phyloP scores from a whole-genome alignment of 2,113 vertebrate species.

The Phrynosoma platyrhinos region DNA sequence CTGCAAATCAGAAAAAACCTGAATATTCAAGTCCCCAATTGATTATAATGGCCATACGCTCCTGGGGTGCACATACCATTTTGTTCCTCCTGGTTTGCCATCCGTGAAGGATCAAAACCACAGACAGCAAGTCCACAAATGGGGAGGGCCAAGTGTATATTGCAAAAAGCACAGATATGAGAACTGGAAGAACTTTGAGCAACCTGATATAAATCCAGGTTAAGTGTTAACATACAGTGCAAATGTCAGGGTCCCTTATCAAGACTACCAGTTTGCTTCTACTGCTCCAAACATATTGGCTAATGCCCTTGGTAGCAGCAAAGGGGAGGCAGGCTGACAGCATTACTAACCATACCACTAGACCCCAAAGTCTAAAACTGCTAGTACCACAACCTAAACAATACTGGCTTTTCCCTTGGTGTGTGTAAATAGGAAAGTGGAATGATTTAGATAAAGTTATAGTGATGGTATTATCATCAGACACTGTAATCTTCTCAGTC shows the following conservation, averaged over 20 bases:
- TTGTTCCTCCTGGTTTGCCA: no score
- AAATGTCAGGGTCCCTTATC: no score
- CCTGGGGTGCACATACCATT: no score
- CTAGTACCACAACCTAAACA: neutral
- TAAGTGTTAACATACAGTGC: no score
- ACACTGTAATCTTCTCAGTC: no score
- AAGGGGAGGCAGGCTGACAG: neutral
- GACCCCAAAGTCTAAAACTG: neutral
- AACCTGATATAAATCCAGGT: neutral
- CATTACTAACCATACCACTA: neutral
- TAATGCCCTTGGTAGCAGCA: neutral
- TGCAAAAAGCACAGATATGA: neutral
- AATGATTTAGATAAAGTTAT: neutral
- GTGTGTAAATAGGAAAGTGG: neutral
- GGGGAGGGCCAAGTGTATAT: no score
- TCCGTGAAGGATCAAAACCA: no score
- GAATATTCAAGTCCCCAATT: no score
- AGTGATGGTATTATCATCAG: no score
- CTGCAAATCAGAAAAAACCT: neutral
- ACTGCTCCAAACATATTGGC: neutral
- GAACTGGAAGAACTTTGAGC: neutral
- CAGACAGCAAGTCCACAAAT: neutral
- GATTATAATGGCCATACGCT: no score
- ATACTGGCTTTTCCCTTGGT: neutral
- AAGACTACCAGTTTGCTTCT: neutral